A percentile compares a stretch with the other conserved stretches of the same genome.
Evolutionary conservation across 2,797 vertebrate genomes (phyloP).

Genomic region (Ataeniobius toweri): DNA sequence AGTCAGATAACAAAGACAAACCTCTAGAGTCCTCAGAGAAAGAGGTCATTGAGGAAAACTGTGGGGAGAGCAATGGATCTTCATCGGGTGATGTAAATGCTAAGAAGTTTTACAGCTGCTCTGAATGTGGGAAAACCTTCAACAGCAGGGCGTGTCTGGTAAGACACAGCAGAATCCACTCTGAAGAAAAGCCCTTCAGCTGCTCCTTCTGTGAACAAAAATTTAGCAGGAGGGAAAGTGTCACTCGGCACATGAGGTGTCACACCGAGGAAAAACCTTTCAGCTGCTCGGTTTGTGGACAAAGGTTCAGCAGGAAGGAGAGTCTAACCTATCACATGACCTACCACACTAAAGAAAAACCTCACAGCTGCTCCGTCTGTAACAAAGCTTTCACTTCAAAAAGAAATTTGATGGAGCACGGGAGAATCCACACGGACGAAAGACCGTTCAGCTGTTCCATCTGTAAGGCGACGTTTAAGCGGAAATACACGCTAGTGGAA

Average conservation of each 20-base stretch:
- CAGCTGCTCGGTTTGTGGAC: not conserved
- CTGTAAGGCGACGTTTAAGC: slow-evolving; percentile 9
- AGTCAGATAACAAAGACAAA: not conserved
- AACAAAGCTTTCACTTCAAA: slow-evolving; percentile 9
- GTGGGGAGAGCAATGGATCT: not conserved
- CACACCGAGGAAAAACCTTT: slow-evolving; percentile 7
- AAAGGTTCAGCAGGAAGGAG: slow-evolving; percentile 1
- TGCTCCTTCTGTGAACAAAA: slow-evolving; percentile 6
- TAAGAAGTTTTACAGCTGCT: not conserved
- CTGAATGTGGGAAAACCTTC: slow-evolving; percentile 3
- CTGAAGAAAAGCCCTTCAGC: slow-evolving; percentile 3
- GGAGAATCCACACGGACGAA: not conserved
- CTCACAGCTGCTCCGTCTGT: slow-evolving; percentile 13
- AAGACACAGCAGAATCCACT: slow-evolving; percentile 1
- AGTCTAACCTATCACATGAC: not conserved
- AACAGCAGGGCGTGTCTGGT: not conserved
- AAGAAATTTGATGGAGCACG: slow-evolving; percentile 9
- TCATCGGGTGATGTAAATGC: not conserved
- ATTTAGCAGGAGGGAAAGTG: slow-evolving; percentile 3
- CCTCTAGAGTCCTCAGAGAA: not conserved
- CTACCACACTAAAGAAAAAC: slow-evolving; percentile 15
- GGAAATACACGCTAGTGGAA: slow-evolving; percentile 6
- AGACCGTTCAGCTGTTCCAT: slow-evolving; percentile 9
- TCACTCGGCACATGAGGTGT: slow-evolving; percentile 4
- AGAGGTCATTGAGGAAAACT: not conserved